Conservation (phyloP, 1,140 invertebrate species). For the Drosophila ananassae region DNA sequence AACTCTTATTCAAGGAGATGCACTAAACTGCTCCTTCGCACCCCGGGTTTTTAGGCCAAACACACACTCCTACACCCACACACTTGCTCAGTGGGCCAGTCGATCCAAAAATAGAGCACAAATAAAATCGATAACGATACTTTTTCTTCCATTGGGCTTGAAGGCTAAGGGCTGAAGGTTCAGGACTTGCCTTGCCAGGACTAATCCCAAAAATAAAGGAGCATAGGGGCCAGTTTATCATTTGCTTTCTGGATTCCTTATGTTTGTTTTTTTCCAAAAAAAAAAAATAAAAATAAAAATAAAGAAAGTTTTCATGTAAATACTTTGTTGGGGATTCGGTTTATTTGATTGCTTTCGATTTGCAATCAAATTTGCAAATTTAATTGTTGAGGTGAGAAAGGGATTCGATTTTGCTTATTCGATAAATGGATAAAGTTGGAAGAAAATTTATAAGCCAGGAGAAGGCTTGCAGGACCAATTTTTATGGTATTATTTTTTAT, state of each 20-base stretch:
- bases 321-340: not conserved
- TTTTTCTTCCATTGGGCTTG: not conserved
- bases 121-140: conserved; percentile 28
- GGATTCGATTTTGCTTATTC: too few relatives aligned
- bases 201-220: not conserved
- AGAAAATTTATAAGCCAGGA: too few relatives aligned
- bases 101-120: conserved; percentile 32
- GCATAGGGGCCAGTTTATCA: not conserved
- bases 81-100: conserved; percentile 13
- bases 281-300: not conserved
- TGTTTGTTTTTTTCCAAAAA: not conserved
- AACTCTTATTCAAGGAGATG: conserved; percentile 9
- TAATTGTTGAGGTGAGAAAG: too few relatives aligned
- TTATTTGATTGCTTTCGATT: not conserved
- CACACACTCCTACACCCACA: not conserved
- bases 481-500: too few relatives aligned
- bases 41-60: not conserved
- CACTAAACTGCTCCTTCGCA: conserved; percentile 5
- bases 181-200: not conserved
- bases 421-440: too few relatives aligned
- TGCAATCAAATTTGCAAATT: not conserved
- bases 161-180: not conserved
- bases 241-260: not conserved
- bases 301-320: not conserved
- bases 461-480: too few relatives aligned